These are phyloP conservation scores for Trachymyrmex septentrionalis DNA, from an alignment of 1,140 invertebrate species.

Conservation along the genomic window DNA sequence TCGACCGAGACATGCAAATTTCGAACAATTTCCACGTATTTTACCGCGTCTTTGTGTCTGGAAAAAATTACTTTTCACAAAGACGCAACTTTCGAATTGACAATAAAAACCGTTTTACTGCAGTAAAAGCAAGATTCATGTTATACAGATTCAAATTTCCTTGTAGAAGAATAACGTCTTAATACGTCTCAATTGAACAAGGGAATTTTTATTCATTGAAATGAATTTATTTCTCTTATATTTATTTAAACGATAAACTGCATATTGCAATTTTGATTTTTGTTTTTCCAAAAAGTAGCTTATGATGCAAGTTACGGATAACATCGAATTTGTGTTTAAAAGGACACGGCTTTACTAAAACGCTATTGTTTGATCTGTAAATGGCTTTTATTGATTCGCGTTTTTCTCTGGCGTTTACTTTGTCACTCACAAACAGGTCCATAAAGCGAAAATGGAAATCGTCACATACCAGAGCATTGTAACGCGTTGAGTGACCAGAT, in stretches of 20 bases:
- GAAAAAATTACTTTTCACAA: slow-evolving; percentile 8
- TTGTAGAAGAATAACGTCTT: neutral
- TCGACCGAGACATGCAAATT: slow-evolving; percentile 4
- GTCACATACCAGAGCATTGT: slow-evolving; percentile 18
- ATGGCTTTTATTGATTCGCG: slow-evolving; percentile 43
- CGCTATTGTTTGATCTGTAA: slow-evolving; percentile 45
- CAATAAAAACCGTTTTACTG: neutral
- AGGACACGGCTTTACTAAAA: slow-evolving; percentile 11
- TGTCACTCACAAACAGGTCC: slow-evolving; percentile 40
- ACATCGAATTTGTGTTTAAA: slow-evolving; percentile 30
- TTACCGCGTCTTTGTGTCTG: neutral
- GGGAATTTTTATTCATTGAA: neutral
- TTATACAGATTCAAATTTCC: neutral
- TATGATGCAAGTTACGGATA: neutral
- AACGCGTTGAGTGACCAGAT: slow-evolving; percentile 21
- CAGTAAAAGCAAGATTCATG: neutral
- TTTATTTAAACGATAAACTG: neutral
- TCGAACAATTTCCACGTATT: neutral
- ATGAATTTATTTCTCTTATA: neutral
- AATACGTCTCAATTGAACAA: neutral
- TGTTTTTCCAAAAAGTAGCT: neutral
- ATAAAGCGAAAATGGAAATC: slow-evolving; percentile 47
- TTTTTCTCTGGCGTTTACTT: slow-evolving; percentile 38
- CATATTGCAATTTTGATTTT: neutral
- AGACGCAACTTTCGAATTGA: neutral